Conservation (phyloP, 2,797 vertebrate species). For the Notolabrus celidotus region DNA sequence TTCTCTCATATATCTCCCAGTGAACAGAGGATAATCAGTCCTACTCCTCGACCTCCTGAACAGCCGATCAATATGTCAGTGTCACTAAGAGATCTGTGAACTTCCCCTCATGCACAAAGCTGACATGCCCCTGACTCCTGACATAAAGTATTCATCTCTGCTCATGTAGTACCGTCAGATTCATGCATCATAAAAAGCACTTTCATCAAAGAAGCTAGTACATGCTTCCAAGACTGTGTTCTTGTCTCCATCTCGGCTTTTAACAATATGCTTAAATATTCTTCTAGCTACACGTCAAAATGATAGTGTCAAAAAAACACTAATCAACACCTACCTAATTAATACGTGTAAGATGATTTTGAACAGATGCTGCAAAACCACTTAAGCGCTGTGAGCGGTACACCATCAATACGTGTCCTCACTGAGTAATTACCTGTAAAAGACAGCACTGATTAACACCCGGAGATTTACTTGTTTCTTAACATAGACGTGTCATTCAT, state of each 20-base stretch:
- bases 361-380: conserved; percentile 36
- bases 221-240: conserved; percentile 3
- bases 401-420: conserved; percentile 21
- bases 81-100: conserved; percentile 20
- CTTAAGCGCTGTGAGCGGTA: conserved; percentile 8
- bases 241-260: not conserved
- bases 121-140: conserved; percentile 15
- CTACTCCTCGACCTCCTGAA: conserved; percentile 4
- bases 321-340: conserved; percentile 38
- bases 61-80: conserved; percentile 43
- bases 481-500: conserved; percentile 25
- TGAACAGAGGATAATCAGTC: conserved; percentile 28
- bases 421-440: conserved; percentile 34
- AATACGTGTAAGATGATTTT: conserved; percentile 16
- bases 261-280: conserved; percentile 29
- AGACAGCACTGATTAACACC: conserved; percentile 29
- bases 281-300: conserved; percentile 1
- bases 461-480: not conserved
- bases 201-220: conserved; percentile 8
- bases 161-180: conserved; percentile 14
- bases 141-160: conserved; percentile 54
- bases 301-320: conserved; percentile 1
- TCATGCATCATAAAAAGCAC: conserved; percentile 51
- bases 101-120: conserved; percentile 8
- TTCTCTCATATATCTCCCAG: conserved; percentile 22